Conservation (phyloP, 2,888 invertebrate species). For the Xylota sylvarum region DNA sequence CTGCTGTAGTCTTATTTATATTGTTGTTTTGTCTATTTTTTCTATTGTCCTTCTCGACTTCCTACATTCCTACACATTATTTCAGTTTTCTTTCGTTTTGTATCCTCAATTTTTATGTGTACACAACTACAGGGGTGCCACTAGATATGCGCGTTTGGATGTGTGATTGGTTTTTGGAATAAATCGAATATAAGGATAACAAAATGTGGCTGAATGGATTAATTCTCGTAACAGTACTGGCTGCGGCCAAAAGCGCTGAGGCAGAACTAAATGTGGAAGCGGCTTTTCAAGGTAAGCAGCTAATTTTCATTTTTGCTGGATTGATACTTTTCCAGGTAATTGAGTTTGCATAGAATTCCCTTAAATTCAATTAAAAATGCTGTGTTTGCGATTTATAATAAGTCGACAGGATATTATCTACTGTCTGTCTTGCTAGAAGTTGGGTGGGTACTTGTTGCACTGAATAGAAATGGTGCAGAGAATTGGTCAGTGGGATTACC, state of each 20-base stretch:
- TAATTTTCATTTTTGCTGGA: slow-evolving; percentile 6
- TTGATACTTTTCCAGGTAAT: slow-evolving; percentile 40
- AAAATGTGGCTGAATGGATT: slow-evolving; percentile 83
- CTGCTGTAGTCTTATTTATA: slow-evolving; percentile 27
- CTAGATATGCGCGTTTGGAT: slow-evolving; percentile 75
- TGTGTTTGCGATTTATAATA: slow-evolving; percentile 26
- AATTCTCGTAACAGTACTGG: slow-evolving; percentile 82
- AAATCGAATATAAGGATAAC: slow-evolving; percentile 78
- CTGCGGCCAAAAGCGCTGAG: slow-evolving; percentile 82
- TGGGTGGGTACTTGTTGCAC: slow-evolving; percentile 32
- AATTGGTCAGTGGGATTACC: slow-evolving; percentile 6
- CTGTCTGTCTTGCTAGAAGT: not conserved
- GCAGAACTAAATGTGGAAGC: slow-evolving; percentile 86
- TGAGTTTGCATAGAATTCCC: slow-evolving; percentile 24
- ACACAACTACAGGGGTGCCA: slow-evolving; percentile 50
- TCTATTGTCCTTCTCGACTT: slow-evolving; percentile 32
- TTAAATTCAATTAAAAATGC: not conserved
- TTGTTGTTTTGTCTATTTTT: slow-evolving; percentile 62
- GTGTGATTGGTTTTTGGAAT: slow-evolving; percentile 74
- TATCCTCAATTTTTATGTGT: slow-evolving; percentile 40
- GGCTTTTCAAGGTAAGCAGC: slow-evolving; percentile 87
- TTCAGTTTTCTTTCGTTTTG: slow-evolving; percentile 26
- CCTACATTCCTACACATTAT: slow-evolving; percentile 9
- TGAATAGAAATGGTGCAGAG: not conserved
- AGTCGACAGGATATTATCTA: slow-evolving; percentile 5